These are phyloP conservation scores for Oncorhynchus kisutch DNA, from an alignment of 2,113 vertebrate species.

Conservation along the genomic window DNA sequence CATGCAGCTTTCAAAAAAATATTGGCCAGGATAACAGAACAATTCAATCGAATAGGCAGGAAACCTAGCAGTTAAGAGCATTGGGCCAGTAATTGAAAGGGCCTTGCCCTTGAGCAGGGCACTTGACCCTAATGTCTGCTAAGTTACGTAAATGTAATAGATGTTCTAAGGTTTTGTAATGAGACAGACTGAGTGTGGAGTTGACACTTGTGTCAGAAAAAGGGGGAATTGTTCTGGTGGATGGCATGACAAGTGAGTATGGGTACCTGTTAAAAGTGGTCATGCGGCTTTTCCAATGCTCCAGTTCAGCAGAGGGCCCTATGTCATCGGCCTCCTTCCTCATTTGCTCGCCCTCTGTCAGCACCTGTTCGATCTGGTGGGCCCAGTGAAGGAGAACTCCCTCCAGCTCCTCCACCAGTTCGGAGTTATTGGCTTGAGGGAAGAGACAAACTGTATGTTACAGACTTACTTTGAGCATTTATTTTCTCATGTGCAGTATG, in stretches of 20 bases:
- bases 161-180: too few species aligned
- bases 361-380: constrained; percentile 76
- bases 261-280: constrained; percentile 77
- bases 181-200: too few species aligned
- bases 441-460: background rate
- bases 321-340: constrained; percentile 79
- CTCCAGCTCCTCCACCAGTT: constrained; percentile 77
- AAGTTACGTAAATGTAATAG: too few species aligned
- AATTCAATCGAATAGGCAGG: too few species aligned
- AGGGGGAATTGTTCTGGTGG: too few species aligned
- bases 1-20: background rate
- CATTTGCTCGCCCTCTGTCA: constrained; percentile 79
- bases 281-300: constrained; percentile 80
- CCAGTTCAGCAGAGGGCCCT: constrained; percentile 79
- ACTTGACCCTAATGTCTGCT: too few species aligned
- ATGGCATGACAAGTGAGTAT: too few species aligned
- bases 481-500: background rate
- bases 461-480: background rate
- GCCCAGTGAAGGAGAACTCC: constrained; percentile 69
- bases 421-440: constrained; percentile 50
- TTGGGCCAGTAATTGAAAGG: too few species aligned
- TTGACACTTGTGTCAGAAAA: too few species aligned
- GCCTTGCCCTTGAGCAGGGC: too few species aligned
- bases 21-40: too few species aligned
- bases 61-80: too few species aligned